Conservation (phyloP, 2,888 invertebrate species). For the Plebejus anna region DNA sequence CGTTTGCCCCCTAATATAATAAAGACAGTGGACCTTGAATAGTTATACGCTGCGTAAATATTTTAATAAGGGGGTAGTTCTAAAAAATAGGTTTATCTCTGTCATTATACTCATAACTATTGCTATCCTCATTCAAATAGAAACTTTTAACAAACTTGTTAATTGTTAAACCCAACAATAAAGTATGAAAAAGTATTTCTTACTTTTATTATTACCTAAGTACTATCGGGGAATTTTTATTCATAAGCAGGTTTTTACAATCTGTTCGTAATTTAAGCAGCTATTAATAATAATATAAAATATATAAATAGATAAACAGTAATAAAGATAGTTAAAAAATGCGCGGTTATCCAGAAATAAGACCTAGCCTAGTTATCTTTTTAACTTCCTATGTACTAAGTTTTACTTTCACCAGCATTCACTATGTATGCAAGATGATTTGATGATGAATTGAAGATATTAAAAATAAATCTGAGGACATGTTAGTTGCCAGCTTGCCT, state of each 20-base stretch:
- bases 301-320: too few relatives aligned
- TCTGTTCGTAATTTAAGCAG: not conserved
- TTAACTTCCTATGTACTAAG: too few relatives aligned
- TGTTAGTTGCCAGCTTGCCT: too few relatives aligned
- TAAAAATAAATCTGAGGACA: too few relatives aligned
- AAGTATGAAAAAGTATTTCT: conserved; percentile 14
- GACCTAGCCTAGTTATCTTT: too few relatives aligned
- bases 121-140: not conserved
- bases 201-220: conserved; percentile 12
- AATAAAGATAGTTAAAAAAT: too few relatives aligned
- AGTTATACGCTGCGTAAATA: not conserved
- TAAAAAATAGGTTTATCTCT: not conserved
- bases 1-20: too few relatives aligned
- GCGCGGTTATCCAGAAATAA: too few relatives aligned
- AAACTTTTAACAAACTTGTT: not conserved
- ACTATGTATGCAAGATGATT: too few relatives aligned
- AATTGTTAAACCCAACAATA: not conserved
- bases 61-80: not conserved
- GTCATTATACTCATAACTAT: not conserved
- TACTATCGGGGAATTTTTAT: not conserved
- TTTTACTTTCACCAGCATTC: too few relatives aligned
- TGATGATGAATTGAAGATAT: too few relatives aligned
- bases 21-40: not conserved
- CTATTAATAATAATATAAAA: too few relatives aligned
- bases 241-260: not conserved